Conservation (phyloP, 2,888 invertebrate species). For the Dryomyza anilis region DNA sequence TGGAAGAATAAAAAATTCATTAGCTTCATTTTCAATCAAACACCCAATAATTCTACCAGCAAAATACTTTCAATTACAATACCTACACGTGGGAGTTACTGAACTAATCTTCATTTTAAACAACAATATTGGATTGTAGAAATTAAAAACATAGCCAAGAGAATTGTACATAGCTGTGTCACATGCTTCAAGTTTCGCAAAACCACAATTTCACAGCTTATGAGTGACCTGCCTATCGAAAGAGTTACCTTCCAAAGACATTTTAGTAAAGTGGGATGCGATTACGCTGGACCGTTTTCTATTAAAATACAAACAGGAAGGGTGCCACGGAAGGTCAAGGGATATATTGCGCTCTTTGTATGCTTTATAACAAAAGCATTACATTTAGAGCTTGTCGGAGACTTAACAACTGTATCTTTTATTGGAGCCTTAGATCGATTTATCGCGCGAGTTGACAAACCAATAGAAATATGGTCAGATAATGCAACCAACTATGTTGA, state of each 20-base stretch:
- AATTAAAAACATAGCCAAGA: conserved; percentile 12
- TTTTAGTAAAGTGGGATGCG: conserved; percentile 23
- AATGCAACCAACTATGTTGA: conserved; percentile 2
- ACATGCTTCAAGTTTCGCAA: conserved; percentile 20
- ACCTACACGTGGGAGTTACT: background rate
- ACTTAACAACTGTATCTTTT: conserved; percentile 16
- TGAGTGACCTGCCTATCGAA: conserved; percentile 23
- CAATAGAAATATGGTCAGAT: background rate
- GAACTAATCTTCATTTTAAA: background rate
- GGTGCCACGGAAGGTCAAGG: conserved; percentile 18
- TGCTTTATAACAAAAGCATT: conserved; percentile 29
- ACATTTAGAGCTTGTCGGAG: too few relatives aligned
- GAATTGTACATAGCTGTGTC: conserved; percentile 22
- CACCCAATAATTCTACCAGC: conserved; percentile 22
- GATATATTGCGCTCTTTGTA: conserved; percentile 23
- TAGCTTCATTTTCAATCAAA: conserved; percentile 18
- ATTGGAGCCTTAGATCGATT: conserved; percentile 3
- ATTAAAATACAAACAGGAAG: conserved; percentile 13
- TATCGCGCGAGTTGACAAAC: background rate
- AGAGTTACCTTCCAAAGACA: conserved; percentile 21
- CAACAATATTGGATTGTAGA: conserved; percentile 13
- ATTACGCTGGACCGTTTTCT: conserved; percentile 21
- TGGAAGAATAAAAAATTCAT: conserved; percentile 17
- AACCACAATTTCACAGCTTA: conserved; percentile 15
- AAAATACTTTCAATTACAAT: background rate